Evolutionary conservation across 1,140 invertebrate species (phyloP).

Genomic region (Papilio machaon): DNA sequence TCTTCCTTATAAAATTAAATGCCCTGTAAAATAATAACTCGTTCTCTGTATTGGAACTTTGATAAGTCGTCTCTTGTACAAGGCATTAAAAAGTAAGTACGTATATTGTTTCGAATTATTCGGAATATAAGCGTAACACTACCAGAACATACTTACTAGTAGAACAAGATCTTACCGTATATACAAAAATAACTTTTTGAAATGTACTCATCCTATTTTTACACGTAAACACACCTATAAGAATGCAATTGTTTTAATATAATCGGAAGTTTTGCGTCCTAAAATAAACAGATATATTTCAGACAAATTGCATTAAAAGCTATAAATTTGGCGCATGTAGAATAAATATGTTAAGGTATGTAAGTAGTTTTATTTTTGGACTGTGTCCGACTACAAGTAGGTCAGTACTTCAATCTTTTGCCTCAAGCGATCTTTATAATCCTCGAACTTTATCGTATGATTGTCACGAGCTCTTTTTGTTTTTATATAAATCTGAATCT

Average conservation of each 20-base stretch:
- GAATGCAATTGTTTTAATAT: neutral
- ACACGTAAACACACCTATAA: neutral
- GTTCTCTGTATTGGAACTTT: too few relatives aligned
- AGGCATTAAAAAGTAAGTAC: too few relatives aligned
- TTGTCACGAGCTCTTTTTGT: neutral
- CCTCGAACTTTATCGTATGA: neutral
- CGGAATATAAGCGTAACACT: too few relatives aligned
- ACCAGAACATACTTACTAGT: neutral
- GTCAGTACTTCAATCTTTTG: conserved; percentile 16
- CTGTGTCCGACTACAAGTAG: neutral
- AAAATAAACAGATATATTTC: neutral
- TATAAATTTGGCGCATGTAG: neutral
- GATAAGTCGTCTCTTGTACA: too few relatives aligned
- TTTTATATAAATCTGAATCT: neutral
- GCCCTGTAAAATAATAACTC: too few relatives aligned
- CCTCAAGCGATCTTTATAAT: neutral
- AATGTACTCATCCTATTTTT: neutral
- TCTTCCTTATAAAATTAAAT: too few relatives aligned
- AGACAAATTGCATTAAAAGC: neutral
- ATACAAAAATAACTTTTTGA: neutral
- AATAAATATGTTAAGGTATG: neutral
- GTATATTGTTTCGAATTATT: too few relatives aligned
- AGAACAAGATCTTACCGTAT: neutral
- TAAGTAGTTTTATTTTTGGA: conserved; percentile 15
- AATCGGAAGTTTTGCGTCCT: neutral